Evolutionary conservation across 1,140 invertebrate species (phyloP).

Genomic region (Aphis gossypii): DNA sequence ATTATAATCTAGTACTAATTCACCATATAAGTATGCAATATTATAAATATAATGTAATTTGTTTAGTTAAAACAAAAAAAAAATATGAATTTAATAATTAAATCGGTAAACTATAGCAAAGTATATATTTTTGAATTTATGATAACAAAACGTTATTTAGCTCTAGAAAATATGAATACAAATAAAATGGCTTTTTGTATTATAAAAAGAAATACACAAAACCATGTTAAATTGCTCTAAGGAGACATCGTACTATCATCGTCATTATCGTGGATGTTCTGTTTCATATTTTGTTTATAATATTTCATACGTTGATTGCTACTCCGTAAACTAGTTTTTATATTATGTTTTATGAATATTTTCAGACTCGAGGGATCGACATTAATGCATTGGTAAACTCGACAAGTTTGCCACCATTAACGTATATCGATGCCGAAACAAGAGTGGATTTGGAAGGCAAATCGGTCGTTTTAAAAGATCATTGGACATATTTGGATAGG

Average conservation of each 20-base stretch:
- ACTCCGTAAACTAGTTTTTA: not conserved
- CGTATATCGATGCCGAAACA: slow-evolving; percentile 25
- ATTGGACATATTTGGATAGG: slow-evolving; percentile 56
- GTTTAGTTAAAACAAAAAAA: not conserved
- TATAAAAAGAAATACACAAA: not conserved
- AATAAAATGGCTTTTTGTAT: not conserved
- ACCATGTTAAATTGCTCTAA: not conserved
- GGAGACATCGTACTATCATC: not conserved
- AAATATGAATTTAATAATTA: not conserved
- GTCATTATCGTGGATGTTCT: not conserved
- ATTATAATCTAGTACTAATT: not conserved
- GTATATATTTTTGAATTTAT: not conserved
- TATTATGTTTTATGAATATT: not conserved
- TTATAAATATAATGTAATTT: not conserved
- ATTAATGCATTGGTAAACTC: slow-evolving; percentile 50
- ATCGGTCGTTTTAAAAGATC: slow-evolving; percentile 49
- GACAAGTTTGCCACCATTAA: slow-evolving; percentile 30
- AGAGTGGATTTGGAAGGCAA: slow-evolving; percentile 36
- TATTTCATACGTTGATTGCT: not conserved
- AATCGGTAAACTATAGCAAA: not conserved
- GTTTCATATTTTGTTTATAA: not conserved
- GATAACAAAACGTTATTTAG: not conserved
- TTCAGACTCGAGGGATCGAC: slow-evolving; percentile 46
- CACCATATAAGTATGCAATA: not conserved
- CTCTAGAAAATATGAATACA: not conserved